Evolutionary conservation across 2,113 vertebrate species (phyloP).

Genomic region (Dipodomys stephensi): DNA sequence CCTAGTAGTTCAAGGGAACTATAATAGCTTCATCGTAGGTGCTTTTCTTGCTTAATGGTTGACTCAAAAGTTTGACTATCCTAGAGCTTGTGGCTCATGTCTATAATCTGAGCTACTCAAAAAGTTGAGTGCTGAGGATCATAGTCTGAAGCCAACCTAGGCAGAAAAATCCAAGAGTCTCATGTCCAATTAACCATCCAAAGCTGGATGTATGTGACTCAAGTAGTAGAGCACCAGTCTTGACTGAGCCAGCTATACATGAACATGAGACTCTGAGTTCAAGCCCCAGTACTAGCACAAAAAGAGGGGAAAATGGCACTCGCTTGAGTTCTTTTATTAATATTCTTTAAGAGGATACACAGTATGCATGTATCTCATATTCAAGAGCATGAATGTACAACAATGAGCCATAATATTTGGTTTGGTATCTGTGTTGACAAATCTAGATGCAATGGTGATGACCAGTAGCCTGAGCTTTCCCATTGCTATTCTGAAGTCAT

Average conservation of each 20-base stretch:
- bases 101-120: too few relatives aligned
- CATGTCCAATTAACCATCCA: too few relatives aligned
- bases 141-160: too few relatives aligned
- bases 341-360: background rate
- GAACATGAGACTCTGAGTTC: too few relatives aligned
- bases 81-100: too few relatives aligned
- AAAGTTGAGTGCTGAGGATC: too few relatives aligned
- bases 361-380: background rate
- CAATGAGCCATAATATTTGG: background rate
- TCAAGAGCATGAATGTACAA: background rate
- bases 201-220: too few relatives aligned
- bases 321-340: background rate
- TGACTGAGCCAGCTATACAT: too few relatives aligned
- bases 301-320: slow-evolving; percentile 3
- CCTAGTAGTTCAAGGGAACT: background rate
- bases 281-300: too few relatives aligned
- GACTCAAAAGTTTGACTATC: too few relatives aligned
- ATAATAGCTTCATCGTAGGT: background rate
- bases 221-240: too few relatives aligned
- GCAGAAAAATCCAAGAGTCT: too few relatives aligned
- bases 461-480: background rate
- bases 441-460: background rate
- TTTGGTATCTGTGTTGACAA: background rate
- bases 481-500: background rate
- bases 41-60: background rate